A percentile compares a stretch with the other conserved stretches of the same genome.
Evolutionary conservation across 2,113 vertebrate genomes (phyloP).

Genomic region (Hemichromis elongatus): DNA sequence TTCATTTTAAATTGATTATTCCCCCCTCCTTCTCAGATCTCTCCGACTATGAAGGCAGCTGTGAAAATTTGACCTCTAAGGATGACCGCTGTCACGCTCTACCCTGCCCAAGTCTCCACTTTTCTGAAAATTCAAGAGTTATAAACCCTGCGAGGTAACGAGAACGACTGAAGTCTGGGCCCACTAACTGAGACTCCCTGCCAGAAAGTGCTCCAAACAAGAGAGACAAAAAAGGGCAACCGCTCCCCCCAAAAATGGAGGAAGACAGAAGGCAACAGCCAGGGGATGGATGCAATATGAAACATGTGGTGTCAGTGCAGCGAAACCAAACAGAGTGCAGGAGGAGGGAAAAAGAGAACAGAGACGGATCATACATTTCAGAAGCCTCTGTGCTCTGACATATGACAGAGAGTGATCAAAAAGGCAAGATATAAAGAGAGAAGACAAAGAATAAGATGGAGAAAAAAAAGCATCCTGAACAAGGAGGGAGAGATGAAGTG

Average conservation of each 20-base stretch:
- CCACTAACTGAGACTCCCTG: neutral
- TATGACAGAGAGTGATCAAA: neutral
- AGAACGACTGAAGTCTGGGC: neutral
- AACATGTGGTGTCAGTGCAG: neutral
- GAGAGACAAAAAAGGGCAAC: neutral
- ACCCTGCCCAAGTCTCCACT: neutral
- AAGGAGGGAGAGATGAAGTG: neutral
- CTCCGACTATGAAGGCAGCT: neutral
- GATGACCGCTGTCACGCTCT: neutral
- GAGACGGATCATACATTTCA: neutral
- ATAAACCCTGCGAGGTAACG: neutral
- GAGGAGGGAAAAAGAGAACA: neutral
- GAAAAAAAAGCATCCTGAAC: neutral
- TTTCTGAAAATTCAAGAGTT: neutral
- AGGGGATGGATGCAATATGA: neutral
- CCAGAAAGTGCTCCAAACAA: slow-evolving; percentile 7
- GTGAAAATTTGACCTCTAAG: neutral
- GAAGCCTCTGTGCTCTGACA: neutral
- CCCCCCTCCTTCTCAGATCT: neutral
- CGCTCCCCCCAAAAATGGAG: neutral
- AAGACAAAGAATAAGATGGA: neutral
- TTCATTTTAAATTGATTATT: neutral
- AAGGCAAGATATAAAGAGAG: neutral
- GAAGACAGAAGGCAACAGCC: neutral
- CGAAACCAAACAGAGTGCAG: neutral